Evolutionary conservation across 2,888 invertebrate species (phyloP), one percentile per base, ranked within the genome.

Genomic region (Thereva nobilitata): DNA sequence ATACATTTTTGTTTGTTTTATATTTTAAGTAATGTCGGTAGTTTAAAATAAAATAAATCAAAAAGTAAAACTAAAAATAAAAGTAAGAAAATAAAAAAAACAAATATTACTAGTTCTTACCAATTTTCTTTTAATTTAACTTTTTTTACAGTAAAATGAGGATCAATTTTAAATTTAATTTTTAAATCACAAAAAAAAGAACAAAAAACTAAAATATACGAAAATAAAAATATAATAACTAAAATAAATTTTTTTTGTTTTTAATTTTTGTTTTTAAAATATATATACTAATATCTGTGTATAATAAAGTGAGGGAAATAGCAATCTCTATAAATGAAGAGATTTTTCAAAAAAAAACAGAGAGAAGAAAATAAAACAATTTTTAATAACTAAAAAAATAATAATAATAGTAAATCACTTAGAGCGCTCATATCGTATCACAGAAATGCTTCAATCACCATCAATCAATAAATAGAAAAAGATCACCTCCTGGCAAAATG

Each of bases 381-480:
- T 63, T 67, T 68, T 59, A 69, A 71, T 49, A 45, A 52, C 52
- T 38, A 68, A 70, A 71, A 70, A 23, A 23, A 23, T 23, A 23
- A 23, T 23, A 23, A 23, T 23, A 23, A 23, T 23, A 23, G 23
- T 23, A 23, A 68, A 71, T 70, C 68, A 69, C 69, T 56, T 59
- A 35, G 47, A 69, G 66, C 72, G 76, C 79, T 77, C 79, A 79
- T 77, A 79, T 77, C 79, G 79, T 78, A 80, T 80, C 80, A 80
- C 80, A 79, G 79, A 77, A 79, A 78, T 77, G 79, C 80, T 79
- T 76, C 74, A 79, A 79, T 76, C 74, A 71, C 73, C 23, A 72
- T 71, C 65, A 67, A 55, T 67, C 68, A 50, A 42, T 53, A 52
- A 47, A 53, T 44, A 56, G 41, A 66, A 66, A 50, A 52, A 53